These are phyloP conservation scores for Pterois miles DNA, from an alignment of 2,797 vertebrate species.

Conservation along the genomic window DNA sequence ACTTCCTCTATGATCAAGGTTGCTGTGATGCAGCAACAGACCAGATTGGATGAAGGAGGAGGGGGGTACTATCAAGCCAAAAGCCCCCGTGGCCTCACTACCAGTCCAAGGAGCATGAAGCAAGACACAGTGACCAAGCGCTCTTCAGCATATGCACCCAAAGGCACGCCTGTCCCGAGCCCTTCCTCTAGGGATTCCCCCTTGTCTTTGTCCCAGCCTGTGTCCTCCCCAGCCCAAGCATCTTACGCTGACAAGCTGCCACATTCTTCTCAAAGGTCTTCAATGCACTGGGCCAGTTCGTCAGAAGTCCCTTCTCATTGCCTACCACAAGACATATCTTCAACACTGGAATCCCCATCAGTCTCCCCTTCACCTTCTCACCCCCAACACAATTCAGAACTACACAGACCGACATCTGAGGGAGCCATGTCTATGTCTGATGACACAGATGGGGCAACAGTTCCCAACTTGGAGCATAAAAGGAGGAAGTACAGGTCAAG, in stretches of 20 bases:
- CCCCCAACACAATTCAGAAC: slow-evolving; percentile 70
- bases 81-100: slow-evolving; percentile 89
- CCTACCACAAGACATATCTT: slow-evolving; percentile 78
- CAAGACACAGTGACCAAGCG: slow-evolving; percentile 88
- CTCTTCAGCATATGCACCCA: slow-evolving; percentile 88
- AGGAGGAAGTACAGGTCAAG: slow-evolving; percentile 95
- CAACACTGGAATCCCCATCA: slow-evolving; percentile 79
- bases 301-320: slow-evolving; percentile 78
- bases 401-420: slow-evolving; percentile 62
- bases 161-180: slow-evolving; percentile 86
- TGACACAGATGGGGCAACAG: slow-evolving; percentile 79
- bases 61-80: slow-evolving; percentile 84
- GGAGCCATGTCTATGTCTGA: slow-evolving; percentile 74
- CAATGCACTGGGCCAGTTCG: slow-evolving; percentile 84
- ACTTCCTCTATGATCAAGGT: slow-evolving; percentile 93
- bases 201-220: slow-evolving; percentile 81
- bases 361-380: slow-evolving; percentile 70
- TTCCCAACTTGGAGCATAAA: slow-evolving; percentile 88
- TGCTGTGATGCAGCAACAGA: slow-evolving; percentile 91
- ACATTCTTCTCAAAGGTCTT: slow-evolving; percentile 73
- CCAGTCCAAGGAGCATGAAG: slow-evolving; percentile 88
- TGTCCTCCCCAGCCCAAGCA: slow-evolving; percentile 85
- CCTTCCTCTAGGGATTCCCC: slow-evolving; percentile 87
- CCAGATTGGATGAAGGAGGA: slow-evolving; percentile 84
- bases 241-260: slow-evolving; percentile 81